phyloP scores from a whole-genome alignment of 2,888 invertebrate genomes.

The Melanchra persicariae region DNA sequence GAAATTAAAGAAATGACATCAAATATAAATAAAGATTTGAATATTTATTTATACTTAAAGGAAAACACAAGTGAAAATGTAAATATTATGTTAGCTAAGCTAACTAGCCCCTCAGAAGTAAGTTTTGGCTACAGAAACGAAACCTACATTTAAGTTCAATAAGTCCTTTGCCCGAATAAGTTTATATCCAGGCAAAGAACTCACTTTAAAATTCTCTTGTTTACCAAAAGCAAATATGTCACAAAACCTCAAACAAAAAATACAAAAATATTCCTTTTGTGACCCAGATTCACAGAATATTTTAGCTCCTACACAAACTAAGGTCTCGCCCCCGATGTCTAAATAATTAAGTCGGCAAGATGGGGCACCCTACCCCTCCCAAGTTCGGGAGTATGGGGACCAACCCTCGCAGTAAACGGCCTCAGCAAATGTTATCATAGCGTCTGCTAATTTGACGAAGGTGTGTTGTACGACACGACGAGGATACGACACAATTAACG shows the following conservation, averaged over 20 bases:
- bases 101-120: too few relatives aligned
- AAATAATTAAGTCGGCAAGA: constrained; percentile 56
- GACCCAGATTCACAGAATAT: constrained; percentile 55
- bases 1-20: neutral
- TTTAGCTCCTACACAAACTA: constrained; percentile 38
- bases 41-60: too few relatives aligned
- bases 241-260: constrained; percentile 19
- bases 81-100: too few relatives aligned
- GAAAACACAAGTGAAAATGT: too few relatives aligned
- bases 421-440: constrained; percentile 78
- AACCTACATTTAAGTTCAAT: too few relatives aligned
- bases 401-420: constrained; percentile 75
- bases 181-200: too few relatives aligned
- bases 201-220: neutral
- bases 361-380: constrained; percentile 24
- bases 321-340: constrained; percentile 48
- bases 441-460: constrained; percentile 75
- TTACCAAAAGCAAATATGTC: constrained; percentile 9
- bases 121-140: too few relatives aligned
- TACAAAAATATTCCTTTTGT: constrained; percentile 23
- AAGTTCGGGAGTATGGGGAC: constrained; percentile 23
- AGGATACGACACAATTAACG: constrained; percentile 41
- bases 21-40: too few relatives aligned
- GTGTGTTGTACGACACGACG: constrained; percentile 50
- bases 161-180: neutral